Conservation (phyloP, 1,140 invertebrate species). For the Drosophila willistoni region DNA sequence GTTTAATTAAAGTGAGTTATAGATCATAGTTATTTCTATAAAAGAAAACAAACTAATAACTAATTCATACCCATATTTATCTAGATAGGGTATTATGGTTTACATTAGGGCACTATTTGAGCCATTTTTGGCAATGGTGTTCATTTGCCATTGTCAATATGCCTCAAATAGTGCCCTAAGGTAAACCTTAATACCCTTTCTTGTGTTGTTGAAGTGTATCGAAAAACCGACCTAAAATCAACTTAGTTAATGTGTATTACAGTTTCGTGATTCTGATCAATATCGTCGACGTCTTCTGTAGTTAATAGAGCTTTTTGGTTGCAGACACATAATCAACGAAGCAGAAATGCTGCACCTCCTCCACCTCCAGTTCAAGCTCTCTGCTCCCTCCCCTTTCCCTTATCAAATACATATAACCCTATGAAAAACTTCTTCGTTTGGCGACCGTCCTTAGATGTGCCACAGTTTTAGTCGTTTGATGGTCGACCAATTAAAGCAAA, state of each 20-base stretch:
- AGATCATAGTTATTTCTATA: too few species aligned
- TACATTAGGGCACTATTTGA: too few species aligned
- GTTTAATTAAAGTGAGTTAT: too few species aligned
- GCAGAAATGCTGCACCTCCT: slow-evolving; percentile 60
- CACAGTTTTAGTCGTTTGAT: slow-evolving; percentile 27
- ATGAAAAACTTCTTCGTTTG: slow-evolving; percentile 29
- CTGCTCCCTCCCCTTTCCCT: background rate
- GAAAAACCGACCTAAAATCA: slow-evolving; percentile 29
- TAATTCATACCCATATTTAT: too few species aligned
- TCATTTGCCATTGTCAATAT: too few species aligned
- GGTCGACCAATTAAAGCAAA: slow-evolving; percentile 65
- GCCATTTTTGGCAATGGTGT: too few species aligned
- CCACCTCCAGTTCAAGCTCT: background rate
- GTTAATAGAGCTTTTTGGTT: slow-evolving; percentile 78
- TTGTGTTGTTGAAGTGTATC: background rate
- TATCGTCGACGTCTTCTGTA: slow-evolving; percentile 71
- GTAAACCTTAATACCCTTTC: background rate
- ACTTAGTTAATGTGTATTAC: slow-evolving; percentile 79
- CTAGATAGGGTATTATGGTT: too few species aligned
- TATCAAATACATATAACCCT: background rate
- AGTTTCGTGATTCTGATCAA: slow-evolving; percentile 80
- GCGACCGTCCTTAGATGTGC: slow-evolving; percentile 43
- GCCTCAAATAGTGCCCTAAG: background rate
- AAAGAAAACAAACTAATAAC: too few species aligned
- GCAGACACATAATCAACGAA: slow-evolving; percentile 77